phyloP scores from a whole-genome alignment of 1,140 invertebrate genomes.

The Cepaea nemoralis region DNA sequence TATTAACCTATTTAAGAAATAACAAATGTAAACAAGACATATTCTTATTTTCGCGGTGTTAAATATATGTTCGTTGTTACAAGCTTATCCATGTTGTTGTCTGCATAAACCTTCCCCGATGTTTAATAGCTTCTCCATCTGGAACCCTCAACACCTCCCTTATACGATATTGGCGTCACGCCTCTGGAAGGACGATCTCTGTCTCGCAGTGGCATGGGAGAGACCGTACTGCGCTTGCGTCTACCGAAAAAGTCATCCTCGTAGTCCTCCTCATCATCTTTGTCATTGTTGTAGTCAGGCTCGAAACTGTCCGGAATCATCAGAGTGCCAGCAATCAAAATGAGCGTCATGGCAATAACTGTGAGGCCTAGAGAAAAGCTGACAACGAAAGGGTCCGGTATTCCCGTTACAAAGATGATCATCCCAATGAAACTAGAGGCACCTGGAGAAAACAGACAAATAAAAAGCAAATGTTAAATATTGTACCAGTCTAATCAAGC shows the following conservation, averaged over 20 bases:
- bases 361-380: slow-evolving; percentile 55
- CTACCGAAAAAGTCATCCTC: slow-evolving; percentile 24
- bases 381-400: slow-evolving; percentile 48
- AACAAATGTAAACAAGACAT: background rate
- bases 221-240: slow-evolving; percentile 13
- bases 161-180: slow-evolving; percentile 34
- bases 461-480: background rate
- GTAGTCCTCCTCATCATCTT: slow-evolving; percentile 4
- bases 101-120: background rate
- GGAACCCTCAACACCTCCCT: background rate
- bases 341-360: slow-evolving; percentile 49
- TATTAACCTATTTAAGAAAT: background rate
- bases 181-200: slow-evolving; percentile 24
- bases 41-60: background rate
- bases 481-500: too few species aligned
- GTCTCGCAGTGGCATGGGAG: slow-evolving; percentile 1
- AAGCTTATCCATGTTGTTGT: too few species aligned
- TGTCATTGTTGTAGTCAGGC: slow-evolving; percentile 9
- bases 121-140: slow-evolving; percentile 36
- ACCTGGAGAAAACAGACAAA: slow-evolving; percentile 39
- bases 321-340: slow-evolving; percentile 49
- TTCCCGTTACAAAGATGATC: slow-evolving; percentile 47
- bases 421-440: slow-evolving; percentile 46
- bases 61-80: background rate
- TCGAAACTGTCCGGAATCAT: slow-evolving; percentile 55